Evolutionary conservation across 2,888 invertebrate species (phyloP).

Genomic region (Gryllus longicercus): DNA sequence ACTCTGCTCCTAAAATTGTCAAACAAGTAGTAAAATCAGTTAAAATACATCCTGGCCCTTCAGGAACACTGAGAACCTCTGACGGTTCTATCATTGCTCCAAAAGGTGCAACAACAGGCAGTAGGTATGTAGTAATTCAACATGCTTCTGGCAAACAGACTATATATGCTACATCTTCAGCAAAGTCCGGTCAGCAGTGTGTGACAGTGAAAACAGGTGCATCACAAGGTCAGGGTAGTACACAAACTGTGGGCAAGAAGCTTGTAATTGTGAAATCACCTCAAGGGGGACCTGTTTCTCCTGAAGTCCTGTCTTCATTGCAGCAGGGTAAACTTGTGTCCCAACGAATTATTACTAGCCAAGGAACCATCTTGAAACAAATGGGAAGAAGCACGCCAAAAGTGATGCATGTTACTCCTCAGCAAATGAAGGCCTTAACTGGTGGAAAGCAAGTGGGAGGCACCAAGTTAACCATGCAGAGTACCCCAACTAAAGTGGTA

Average conservation of each 20-base stretch:
- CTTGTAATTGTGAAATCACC: slow-evolving; percentile 46
- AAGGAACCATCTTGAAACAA: slow-evolving; percentile 30
- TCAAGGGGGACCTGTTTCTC: slow-evolving; percentile 25
- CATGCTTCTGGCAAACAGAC: slow-evolving; percentile 44
- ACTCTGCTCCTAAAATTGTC: slow-evolving; percentile 6
- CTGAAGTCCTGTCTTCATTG: slow-evolving; percentile 54
- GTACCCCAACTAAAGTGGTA: slow-evolving; percentile 33
- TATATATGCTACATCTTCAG: slow-evolving; percentile 44
- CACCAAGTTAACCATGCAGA: slow-evolving; percentile 33
- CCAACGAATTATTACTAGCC: slow-evolving; percentile 31
- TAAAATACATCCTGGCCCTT: neutral
- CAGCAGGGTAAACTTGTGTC: slow-evolving; percentile 47
- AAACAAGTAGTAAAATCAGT: neutral
- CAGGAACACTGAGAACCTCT: slow-evolving; percentile 2
- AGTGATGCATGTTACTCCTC: slow-evolving; percentile 47
- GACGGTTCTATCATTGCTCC: slow-evolving; percentile 39
- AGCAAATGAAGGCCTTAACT: slow-evolving; percentile 46
- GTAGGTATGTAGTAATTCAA: slow-evolving; percentile 46
- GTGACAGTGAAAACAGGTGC: slow-evolving; percentile 41
- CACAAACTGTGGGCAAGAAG: slow-evolving; percentile 46
- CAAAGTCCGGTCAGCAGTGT: slow-evolving; percentile 42
- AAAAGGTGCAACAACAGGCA: slow-evolving; percentile 41
- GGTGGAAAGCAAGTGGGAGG: slow-evolving; percentile 39
- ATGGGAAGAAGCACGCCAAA: slow-evolving; percentile 42
- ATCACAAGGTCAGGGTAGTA: slow-evolving; percentile 40